Percentiles rank a stretch among this genome's conserved stretches.
Conservation (phyloP, 2,797 vertebrate species). For the Hapalemur alaotrensis region DNA sequence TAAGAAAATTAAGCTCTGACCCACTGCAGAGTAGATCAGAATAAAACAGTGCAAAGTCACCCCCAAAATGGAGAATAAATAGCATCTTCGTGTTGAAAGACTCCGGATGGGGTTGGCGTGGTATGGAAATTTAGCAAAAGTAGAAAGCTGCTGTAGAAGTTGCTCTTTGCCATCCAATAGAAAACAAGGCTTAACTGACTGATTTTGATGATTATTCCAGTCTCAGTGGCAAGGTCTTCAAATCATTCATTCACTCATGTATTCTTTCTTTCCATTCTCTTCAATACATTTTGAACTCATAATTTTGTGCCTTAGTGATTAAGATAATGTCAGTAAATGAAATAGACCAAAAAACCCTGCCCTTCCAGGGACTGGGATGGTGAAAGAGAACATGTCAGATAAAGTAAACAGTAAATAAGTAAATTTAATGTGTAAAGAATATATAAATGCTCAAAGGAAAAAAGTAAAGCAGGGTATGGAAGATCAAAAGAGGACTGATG, state of each 20-base stretch:
- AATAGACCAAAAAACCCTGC: neutral
- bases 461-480: neutral
- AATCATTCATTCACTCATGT: neutral
- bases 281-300: neutral
- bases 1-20: neutral
- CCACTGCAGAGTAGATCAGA: neutral
- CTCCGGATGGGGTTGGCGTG: neutral
- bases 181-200: neutral
- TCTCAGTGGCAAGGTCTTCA: neutral
- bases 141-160: neutral
- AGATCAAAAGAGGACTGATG: neutral
- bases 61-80: neutral
- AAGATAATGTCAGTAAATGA: neutral
- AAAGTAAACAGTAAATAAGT: neutral
- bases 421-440: neutral
- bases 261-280: neutral
- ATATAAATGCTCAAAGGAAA: neutral
- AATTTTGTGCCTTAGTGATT: neutral
- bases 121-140: neutral
- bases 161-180: neutral
- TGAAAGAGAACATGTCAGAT: neutral
- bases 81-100: neutral
- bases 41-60: neutral
- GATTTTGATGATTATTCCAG: neutral
- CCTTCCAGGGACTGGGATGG: neutral